These are phyloP conservation scores for Rhyacophila brunnea DNA, from an alignment of 1,140 invertebrate genomes.

Conservation along the genomic window DNA sequence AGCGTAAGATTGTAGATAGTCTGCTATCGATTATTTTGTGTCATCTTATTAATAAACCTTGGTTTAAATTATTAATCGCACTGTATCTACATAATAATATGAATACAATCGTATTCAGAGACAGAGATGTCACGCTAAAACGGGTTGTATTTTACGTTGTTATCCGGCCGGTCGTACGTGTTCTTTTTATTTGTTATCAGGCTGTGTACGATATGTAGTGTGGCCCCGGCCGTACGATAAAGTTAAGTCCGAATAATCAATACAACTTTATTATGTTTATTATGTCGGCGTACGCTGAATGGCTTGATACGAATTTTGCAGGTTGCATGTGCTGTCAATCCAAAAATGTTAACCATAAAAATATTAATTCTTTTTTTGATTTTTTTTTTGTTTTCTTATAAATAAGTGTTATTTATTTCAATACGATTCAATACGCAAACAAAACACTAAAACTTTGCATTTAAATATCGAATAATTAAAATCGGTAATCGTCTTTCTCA, in stretches of 20 bases:
- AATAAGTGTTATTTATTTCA: too few species aligned
- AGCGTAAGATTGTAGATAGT: too few species aligned
- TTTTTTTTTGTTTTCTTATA: too few species aligned
- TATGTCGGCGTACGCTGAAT: slow-evolving; percentile 13
- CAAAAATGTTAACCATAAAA: background rate
- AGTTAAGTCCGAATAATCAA: slow-evolving; percentile 30
- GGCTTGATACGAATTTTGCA: slow-evolving; percentile 16
- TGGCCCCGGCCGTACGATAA: slow-evolving; percentile 24
- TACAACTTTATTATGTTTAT: slow-evolving; percentile 35
- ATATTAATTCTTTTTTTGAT: background rate
- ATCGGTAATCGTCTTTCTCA: too few species aligned
- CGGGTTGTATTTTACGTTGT: slow-evolving; percentile 11
- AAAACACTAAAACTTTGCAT: too few species aligned
- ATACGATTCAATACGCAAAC: too few species aligned
- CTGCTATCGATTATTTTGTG: too few species aligned
- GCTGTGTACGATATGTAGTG: slow-evolving; percentile 30
- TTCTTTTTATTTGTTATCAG: slow-evolving; percentile 33
- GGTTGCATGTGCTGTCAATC: background rate
- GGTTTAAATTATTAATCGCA: too few species aligned
- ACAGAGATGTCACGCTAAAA: slow-evolving; percentile 16
- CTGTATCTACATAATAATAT: background rate
- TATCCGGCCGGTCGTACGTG: slow-evolving; percentile 6
- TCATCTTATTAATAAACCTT: too few species aligned
- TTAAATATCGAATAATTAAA: too few species aligned
- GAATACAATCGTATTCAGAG: slow-evolving; percentile 1